A percentile compares a stretch with the other conserved stretches of the same genome.
Conservation (phyloP, 2,888 invertebrate species). For the Holacanthella duospinosa region DNA sequence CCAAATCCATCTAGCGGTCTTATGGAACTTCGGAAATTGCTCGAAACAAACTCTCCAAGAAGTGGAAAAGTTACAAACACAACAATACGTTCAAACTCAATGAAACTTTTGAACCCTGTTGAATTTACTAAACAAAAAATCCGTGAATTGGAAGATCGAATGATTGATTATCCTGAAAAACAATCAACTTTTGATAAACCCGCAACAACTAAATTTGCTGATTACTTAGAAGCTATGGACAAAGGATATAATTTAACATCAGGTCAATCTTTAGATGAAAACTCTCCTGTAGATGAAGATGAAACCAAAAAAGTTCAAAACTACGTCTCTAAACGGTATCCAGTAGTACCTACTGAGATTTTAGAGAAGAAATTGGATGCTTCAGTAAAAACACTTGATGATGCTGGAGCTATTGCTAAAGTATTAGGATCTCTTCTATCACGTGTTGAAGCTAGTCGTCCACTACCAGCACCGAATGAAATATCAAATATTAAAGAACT, state of each 20-base stretch:
- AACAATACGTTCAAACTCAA: not conserved
- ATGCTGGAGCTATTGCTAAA: conserved; percentile 22
- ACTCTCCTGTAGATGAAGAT: too few relatives aligned
- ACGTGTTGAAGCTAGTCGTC: conserved; percentile 4
- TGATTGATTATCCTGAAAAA: not conserved
- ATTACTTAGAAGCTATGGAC: not conserved
- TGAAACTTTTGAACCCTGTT: not conserved
- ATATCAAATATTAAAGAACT: not conserved
- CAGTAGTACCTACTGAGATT: not conserved
- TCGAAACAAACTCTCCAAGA: not conserved
- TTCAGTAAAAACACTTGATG: conserved; percentile 21
- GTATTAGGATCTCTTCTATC: conserved; percentile 21
- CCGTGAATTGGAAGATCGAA: not conserved
- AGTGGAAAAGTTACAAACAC: not conserved
- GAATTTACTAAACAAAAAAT: not conserved
- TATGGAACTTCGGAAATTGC: not conserved
- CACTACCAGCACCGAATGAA: not conserved
- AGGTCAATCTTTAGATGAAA: too few relatives aligned
- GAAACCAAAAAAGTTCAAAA: too few relatives aligned
- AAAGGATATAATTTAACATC: not conserved
- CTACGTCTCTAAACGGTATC: too few relatives aligned
- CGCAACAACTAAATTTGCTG: not conserved
- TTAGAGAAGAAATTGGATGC: conserved; percentile 11
- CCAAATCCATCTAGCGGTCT: not conserved
- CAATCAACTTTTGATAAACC: not conserved